Evolutionary conservation across 2,888 invertebrate species (phyloP), one percentile per base, ranked within the genome.

Genomic region (Leucoma salicis): DNA sequence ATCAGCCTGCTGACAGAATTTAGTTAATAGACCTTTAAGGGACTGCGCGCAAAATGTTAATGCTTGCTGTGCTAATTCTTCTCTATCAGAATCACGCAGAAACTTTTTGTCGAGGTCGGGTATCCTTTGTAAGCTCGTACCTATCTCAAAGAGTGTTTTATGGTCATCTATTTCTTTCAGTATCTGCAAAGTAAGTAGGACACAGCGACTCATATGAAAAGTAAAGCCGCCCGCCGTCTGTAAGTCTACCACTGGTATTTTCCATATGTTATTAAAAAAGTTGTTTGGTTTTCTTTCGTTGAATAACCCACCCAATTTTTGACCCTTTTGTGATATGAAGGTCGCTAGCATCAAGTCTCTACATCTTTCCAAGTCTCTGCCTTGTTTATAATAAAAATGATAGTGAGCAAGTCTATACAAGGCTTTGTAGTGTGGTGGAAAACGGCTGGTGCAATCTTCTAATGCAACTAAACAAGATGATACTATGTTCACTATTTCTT

Each of bases 191-290:
- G 97, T 90, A 21, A 98, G 92, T 14, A 93, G 91, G 1, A 97
- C 93, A 53, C 96, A 95, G 44, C 96, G 93, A 52, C 94, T 95
- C 94, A 98, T 95, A 71, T 98, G 98, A 24, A 96, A 94, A 0
- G 96, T 94, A 72, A 99, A 96, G 53, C 96, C 95, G 2, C 98
- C 98, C 0, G 97, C 94, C 47, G 98, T 91, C 71, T 98, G 98
- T 29, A 98, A 95, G 89, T 99, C 98, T 44, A 92, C 92, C 1
- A 94, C 92, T 0, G 97, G 97, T 72, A 97, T 96, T 57, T 97
- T 92, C 98, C 98, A 98, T 42, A 98, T 94, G 34, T 97, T 96
- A 84, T 97, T 96, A 63, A 98, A 98, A 69, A 98, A 96, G 78
- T 98, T 97, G 13, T 92, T 93, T 39, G 91, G 91, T 78, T 95